These are phyloP conservation scores for Metallyticus violacea DNA, from an alignment of 2,888 invertebrate species.

Conservation along the genomic window DNA sequence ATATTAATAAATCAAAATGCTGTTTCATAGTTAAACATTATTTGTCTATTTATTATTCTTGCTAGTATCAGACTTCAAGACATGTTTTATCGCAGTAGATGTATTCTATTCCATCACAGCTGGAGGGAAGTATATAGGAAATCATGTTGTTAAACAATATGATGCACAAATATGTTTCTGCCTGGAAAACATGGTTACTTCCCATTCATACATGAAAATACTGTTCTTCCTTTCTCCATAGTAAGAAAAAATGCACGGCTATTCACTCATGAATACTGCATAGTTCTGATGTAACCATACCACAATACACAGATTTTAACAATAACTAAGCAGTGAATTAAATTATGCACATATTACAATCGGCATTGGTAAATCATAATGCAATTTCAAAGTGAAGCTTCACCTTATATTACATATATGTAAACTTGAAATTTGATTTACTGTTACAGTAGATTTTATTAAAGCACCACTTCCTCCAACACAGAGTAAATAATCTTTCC, in stretches of 20 bases:
- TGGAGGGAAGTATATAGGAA: background rate
- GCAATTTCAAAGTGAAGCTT: background rate
- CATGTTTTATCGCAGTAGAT: background rate
- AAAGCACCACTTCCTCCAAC: background rate
- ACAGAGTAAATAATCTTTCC: background rate
- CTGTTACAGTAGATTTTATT: background rate
- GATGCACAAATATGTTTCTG: background rate
- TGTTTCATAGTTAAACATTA: background rate
- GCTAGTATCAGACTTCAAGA: background rate
- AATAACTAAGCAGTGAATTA: background rate
- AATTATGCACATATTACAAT: background rate
- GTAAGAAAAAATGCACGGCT: background rate
- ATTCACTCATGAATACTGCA: background rate
- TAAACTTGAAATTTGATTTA: background rate
- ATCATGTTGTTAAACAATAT: background rate
- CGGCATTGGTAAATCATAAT: background rate
- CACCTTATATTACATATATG: background rate
- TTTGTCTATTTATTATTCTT: background rate
- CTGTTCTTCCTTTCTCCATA: background rate
- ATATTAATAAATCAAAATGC: too few species aligned
- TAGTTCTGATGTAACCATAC: background rate
- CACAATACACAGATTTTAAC: background rate
- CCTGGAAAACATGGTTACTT: too few species aligned
- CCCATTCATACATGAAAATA: background rate
- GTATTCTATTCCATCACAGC: background rate